phyloP scores from a whole-genome alignment of 1,140 invertebrate genomes.

The Zaprionus ornatus region DNA sequence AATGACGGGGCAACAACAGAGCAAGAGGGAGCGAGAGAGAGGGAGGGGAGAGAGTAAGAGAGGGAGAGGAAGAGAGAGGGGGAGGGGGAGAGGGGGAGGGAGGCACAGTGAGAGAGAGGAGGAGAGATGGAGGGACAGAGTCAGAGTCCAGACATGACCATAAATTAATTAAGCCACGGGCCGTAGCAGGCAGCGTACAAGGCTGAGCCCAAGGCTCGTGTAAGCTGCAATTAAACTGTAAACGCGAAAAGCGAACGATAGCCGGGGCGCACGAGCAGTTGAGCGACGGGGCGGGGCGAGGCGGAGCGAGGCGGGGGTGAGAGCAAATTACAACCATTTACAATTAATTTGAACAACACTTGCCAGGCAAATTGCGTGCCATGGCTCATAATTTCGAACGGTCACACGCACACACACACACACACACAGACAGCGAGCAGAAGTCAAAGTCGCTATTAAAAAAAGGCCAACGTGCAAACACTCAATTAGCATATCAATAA shows the following conservation, averaged over 20 bases:
- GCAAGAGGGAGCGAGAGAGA: too few species aligned
- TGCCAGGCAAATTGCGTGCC: slow-evolving; percentile 77
- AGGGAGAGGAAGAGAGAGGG: too few species aligned
- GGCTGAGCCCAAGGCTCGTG: slow-evolving; percentile 38
- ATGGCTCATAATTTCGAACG: slow-evolving; percentile 75
- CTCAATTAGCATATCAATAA: slow-evolving; percentile 81
- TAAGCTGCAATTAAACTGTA: slow-evolving; percentile 80
- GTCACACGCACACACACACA: slow-evolving; percentile 23
- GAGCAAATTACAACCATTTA: slow-evolving; percentile 79
- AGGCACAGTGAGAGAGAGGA: too few species aligned
- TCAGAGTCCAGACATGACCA: slow-evolving; percentile 53
- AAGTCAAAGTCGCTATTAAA: slow-evolving; percentile 41
- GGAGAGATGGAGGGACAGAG: too few species aligned
- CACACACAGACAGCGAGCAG: slow-evolving; percentile 11
- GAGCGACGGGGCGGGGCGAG: background rate
- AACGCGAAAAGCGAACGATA: slow-evolving; percentile 63
- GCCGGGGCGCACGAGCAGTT: slow-evolving; percentile 1
- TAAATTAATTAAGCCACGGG: slow-evolving; percentile 73
- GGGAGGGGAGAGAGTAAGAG: too few species aligned
- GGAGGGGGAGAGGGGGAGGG: too few species aligned
- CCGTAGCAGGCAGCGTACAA: slow-evolving; percentile 27
- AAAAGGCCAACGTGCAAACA: slow-evolving; percentile 73
- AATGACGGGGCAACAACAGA: slow-evolving; percentile 67
- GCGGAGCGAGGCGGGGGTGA: background rate
- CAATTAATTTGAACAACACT: slow-evolving; percentile 80